Evolutionary conservation across 2,113 vertebrate species (phyloP).

Genomic region (Sprattus sprattus): DNA sequence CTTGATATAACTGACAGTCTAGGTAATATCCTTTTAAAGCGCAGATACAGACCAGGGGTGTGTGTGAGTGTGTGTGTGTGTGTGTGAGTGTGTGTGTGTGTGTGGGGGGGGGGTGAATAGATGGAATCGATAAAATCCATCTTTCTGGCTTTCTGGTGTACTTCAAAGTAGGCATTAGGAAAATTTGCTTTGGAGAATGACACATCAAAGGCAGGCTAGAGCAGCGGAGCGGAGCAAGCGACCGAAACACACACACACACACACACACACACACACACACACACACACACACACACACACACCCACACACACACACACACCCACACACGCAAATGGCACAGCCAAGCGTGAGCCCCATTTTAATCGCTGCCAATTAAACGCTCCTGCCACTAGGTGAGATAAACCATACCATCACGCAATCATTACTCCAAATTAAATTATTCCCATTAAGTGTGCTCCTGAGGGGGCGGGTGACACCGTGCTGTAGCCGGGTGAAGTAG

Average conservation of each 20-base stretch:
- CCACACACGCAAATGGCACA: neutral
- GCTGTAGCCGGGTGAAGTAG: conserved; percentile 11
- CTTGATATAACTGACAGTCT: neutral
- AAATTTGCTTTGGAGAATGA: neutral
- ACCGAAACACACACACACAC: neutral
- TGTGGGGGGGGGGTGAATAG: too few species aligned
- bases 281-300: neutral
- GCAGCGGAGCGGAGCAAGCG: neutral
- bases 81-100: too few species aligned
- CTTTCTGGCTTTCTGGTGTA: neutral
- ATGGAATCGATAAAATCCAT: neutral
- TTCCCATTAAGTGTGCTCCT: conserved; percentile 33
- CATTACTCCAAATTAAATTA: conserved; percentile 40
- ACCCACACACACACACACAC: neutral
- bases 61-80: too few species aligned
- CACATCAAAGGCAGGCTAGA: neutral
- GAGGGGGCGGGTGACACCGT: neutral
- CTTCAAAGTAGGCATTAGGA: conserved; percentile 1
- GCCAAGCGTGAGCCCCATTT: neutral
- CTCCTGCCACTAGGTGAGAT: conserved; percentile 30
- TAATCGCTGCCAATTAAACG: conserved; percentile 41
- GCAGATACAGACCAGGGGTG: neutral
- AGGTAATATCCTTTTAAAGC: neutral
- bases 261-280: neutral
- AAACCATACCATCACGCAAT: conserved; percentile 2